A percentile compares a stretch with the other conserved stretches of the same genome.
Conservation (phyloP, 2,113 vertebrate species). For the Tachycineta bicolor region DNA sequence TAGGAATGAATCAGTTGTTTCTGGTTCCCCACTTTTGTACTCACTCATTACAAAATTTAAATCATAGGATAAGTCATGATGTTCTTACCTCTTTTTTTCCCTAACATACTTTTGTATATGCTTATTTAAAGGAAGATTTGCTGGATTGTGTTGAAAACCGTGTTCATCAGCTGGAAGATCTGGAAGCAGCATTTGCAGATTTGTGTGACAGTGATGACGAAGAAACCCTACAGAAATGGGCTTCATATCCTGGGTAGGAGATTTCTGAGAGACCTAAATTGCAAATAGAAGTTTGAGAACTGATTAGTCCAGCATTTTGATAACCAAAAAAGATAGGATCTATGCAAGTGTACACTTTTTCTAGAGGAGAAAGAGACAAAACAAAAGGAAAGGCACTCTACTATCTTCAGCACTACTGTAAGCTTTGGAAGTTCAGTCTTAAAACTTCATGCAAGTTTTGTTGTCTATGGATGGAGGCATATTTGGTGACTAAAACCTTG, state of each 20-base stretch:
- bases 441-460: background rate
- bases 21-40: background rate
- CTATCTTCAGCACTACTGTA: background rate
- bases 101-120: background rate
- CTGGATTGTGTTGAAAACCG: slow-evolving; percentile 88
- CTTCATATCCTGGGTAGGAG: slow-evolving; percentile 81
- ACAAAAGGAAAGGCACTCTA: background rate
- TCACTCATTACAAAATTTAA: background rate
- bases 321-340: background rate
- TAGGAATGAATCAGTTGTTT: background rate
- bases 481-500: background rate
- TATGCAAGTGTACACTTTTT: background rate
- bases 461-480: background rate
- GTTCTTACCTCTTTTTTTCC: background rate
- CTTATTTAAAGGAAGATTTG: slow-evolving; percentile 75
- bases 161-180: slow-evolving; percentile 88
- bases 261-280: background rate
- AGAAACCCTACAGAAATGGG: slow-evolving; percentile 84
- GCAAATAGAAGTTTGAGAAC: background rate
- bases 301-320: background rate
- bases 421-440: background rate
- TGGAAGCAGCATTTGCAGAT: slow-evolving; percentile 92
- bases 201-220: slow-evolving; percentile 88
- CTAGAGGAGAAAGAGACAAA: background rate
- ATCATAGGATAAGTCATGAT: background rate